phyloP scores from a whole-genome alignment of 2,113 vertebrate species.

The Oreochromis aureus region DNA sequence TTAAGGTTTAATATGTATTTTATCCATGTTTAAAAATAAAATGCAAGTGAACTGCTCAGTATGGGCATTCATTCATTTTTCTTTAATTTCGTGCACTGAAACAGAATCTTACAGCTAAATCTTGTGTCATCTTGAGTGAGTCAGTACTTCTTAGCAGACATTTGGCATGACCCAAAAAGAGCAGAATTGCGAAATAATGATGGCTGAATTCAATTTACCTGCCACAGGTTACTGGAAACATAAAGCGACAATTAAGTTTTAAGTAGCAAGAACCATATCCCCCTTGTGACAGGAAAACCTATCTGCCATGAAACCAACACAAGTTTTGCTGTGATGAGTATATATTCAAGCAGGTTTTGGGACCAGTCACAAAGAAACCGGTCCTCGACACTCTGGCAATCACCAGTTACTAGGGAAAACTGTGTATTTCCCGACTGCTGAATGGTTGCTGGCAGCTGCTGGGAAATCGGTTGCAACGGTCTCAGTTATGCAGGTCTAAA shows the following conservation, averaged over 20 bases:
- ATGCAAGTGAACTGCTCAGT: background rate
- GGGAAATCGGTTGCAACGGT: background rate
- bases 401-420: background rate
- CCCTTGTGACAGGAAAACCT: background rate
- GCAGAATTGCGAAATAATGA: background rate
- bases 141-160: background rate
- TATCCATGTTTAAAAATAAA: background rate
- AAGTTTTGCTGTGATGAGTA: background rate
- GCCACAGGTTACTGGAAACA: background rate
- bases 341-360: background rate
- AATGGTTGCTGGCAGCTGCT: background rate
- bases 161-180: background rate
- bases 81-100: background rate
- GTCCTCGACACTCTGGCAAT: background rate
- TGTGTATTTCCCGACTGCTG: rapidly evolving
- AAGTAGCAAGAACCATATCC: rapidly evolving
- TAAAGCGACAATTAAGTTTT: background rate
- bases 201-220: background rate
- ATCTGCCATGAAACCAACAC: background rate
- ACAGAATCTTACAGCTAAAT: background rate
- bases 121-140: background rate
- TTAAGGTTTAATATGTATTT: background rate
- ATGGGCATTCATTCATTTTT: too few species aligned
- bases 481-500: background rate
- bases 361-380: background rate